These are phyloP conservation scores for Meloidogyne exigua DNA, from an alignment of 1,140 invertebrate species.

Conservation along the genomic window DNA sequence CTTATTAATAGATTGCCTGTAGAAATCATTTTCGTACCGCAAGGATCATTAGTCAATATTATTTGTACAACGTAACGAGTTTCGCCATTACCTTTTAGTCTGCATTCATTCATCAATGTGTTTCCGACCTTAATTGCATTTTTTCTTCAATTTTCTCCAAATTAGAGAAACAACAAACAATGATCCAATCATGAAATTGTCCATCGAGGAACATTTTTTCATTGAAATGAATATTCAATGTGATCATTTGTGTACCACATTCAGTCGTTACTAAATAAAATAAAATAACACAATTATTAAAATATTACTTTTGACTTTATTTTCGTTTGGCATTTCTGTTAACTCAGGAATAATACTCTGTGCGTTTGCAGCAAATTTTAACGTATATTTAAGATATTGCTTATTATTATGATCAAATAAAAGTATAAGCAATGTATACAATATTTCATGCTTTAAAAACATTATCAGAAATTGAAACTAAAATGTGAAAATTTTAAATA, in stretches of 20 bases:
- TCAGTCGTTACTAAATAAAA: constrained; percentile 47
- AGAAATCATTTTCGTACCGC: constrained; percentile 38
- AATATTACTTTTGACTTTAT: constrained; percentile 18
- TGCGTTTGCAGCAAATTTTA: neutral
- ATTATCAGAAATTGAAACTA: neutral
- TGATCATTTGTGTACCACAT: constrained; percentile 42
- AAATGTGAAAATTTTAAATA: neutral
- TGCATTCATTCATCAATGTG: constrained; percentile 42
- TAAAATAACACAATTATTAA: neutral
- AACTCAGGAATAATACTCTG: neutral
- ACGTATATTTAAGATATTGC: neutral
- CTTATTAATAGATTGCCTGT: neutral
- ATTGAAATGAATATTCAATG: constrained; percentile 45
- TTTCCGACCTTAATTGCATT: constrained; percentile 31
- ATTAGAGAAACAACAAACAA: constrained; percentile 4
- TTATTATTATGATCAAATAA: neutral
- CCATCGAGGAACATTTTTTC: constrained; percentile 26
- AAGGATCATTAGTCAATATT: constrained; percentile 49
- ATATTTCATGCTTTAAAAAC: constrained; percentile 3
- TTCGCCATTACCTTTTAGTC: constrained; percentile 50
- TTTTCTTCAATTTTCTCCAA: too few relatives aligned
- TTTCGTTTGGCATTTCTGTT: neutral
- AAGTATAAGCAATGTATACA: neutral
- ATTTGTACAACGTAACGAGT: constrained; percentile 50
- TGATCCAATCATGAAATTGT: constrained; percentile 45